Percentiles rank a stretch among this genome's conserved stretches.
These are phyloP conservation scores for Caenorhabditis sp. DNA, from an alignment of 2,888 invertebrate species.

Conservation along the genomic window DNA sequence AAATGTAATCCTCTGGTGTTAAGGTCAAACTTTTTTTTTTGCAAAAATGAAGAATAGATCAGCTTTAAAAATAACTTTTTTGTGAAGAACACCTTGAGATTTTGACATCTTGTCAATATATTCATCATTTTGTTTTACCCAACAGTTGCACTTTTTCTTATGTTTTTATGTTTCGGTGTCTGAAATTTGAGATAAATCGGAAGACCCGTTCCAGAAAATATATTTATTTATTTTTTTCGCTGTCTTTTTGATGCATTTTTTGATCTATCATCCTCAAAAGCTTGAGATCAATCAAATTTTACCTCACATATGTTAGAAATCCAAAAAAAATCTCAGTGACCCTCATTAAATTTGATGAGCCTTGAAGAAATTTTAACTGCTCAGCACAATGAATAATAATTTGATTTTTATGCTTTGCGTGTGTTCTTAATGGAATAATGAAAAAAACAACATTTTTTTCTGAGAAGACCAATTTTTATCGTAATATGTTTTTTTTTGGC, in stretches of 20 bases:
- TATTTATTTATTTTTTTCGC: too few relatives aligned
- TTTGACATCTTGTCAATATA: not conserved
- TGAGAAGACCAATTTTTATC: not conserved
- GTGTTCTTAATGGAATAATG: not conserved
- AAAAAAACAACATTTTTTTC: not conserved
- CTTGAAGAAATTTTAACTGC: not conserved
- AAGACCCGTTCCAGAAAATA: not conserved
- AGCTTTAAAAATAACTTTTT: too few relatives aligned
- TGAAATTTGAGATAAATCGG: not conserved
- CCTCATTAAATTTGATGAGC: not conserved
- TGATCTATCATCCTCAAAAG: not conserved
- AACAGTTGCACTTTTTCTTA: not conserved
- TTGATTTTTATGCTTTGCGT: not conserved
- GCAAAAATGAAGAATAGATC: too few relatives aligned
- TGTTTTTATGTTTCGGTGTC: not conserved
- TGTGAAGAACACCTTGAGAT: too few relatives aligned
- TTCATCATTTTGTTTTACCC: not conserved
- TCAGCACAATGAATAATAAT: not conserved
- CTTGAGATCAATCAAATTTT: not conserved
- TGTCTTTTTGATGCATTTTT: not conserved
- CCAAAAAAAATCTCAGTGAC: not conserved
- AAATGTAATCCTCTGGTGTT: too few relatives aligned
- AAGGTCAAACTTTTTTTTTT: too few relatives aligned
- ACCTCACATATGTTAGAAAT: not conserved
- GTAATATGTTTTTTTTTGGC: slow-evolving; percentile 15